Percentiles rank a stretch among this genome's conserved stretches.
Evolutionary conservation across 2,888 invertebrate species (phyloP).

Genomic region (Lithophane ornitopus): DNA sequence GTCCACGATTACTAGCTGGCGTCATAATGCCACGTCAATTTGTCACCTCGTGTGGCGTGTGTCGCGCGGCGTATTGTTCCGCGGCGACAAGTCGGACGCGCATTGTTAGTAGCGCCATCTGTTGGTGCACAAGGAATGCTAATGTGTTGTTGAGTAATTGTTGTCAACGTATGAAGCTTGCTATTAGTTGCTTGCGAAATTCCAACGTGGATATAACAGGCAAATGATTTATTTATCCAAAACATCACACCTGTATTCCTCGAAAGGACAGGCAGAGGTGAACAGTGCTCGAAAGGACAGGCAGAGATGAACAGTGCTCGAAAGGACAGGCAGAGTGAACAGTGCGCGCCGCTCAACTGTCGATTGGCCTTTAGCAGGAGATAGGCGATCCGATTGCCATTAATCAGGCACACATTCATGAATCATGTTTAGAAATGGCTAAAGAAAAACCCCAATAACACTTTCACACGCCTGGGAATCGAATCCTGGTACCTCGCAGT

Average conservation of each 20-base stretch:
- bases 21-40: slow-evolving; percentile 55
- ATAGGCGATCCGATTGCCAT: neutral
- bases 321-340: too few relatives aligned
- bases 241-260: neutral
- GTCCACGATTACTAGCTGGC: slow-evolving; percentile 31
- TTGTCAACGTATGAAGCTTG: slow-evolving; percentile 1
- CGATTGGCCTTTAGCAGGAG: too few relatives aligned
- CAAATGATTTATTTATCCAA: neutral
- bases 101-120: slow-evolving; percentile 54
- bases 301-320: too few relatives aligned
- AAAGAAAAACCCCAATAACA: neutral
- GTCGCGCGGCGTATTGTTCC: slow-evolving; percentile 45
- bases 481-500: neutral
- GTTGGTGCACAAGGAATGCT: slow-evolving; percentile 39
- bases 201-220: neutral
- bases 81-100: slow-evolving; percentile 39
- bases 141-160: slow-evolving; percentile 38
- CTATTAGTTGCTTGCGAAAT: neutral
- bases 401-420: neutral
- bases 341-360: too few relatives aligned
- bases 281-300: too few relatives aligned
- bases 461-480: neutral
- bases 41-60: slow-evolving; percentile 36
- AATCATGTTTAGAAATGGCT: neutral
- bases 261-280: too few relatives aligned